Percentiles rank a stretch among this genome's conserved stretches.
Evolutionary conservation across 2,888 invertebrate species (phyloP).

Genomic region (Hirtodrosophila cameraria): DNA sequence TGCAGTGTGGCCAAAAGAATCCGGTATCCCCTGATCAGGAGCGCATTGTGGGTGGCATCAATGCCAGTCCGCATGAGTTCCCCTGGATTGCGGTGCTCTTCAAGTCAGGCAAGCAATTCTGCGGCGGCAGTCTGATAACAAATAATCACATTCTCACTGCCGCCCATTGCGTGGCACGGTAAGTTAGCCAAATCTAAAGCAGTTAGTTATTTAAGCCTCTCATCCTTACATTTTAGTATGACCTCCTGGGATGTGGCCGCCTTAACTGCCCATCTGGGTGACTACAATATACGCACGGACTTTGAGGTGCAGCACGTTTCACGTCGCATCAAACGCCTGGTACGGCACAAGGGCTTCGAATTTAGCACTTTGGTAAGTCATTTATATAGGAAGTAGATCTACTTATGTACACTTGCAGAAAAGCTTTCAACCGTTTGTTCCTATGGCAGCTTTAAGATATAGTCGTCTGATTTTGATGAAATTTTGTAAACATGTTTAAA

Average conservation of each 20-base stretch:
- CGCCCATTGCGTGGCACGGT: slow-evolving; percentile 96
- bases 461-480: too few species aligned
- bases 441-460: too few species aligned
- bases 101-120: slow-evolving; percentile 93
- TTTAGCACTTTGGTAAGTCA: slow-evolving; percentile 91
- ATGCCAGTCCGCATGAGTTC: slow-evolving; percentile 92
- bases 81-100: slow-evolving; percentile 94
- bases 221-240: slow-evolving; percentile 86
- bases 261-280: slow-evolving; percentile 91
- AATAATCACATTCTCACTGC: slow-evolving; percentile 91
- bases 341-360: slow-evolving; percentile 93
- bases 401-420: too few species aligned
- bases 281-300: slow-evolving; percentile 91
- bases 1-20: slow-evolving; percentile 90
- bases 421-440: too few species aligned
- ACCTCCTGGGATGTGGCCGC: slow-evolving; percentile 94
- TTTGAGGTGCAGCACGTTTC: slow-evolving; percentile 91
- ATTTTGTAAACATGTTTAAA: too few species aligned
- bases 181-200: slow-evolving; percentile 81
- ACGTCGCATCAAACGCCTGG: slow-evolving; percentile 91
- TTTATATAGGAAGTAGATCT: too few species aligned
- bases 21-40: slow-evolving; percentile 90
- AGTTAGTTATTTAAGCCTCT: neutral
- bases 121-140: slow-evolving; percentile 94
- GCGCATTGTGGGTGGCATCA: slow-evolving; percentile 93